Conservation (phyloP, 1,140 invertebrate genomes). For the Drosophila baimaii region DNA sequence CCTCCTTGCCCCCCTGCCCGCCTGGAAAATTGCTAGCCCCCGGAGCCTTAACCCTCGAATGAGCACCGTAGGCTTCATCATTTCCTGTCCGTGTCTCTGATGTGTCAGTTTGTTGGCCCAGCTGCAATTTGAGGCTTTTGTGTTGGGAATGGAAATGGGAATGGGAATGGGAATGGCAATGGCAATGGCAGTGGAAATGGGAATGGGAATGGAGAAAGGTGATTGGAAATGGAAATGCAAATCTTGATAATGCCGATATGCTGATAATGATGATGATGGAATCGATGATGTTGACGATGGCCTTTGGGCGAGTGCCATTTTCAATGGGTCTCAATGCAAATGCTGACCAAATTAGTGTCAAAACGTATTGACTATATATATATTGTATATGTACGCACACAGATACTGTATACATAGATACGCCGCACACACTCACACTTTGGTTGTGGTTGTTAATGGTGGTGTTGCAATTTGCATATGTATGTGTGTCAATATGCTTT, state of each 20-base stretch:
- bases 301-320: slow-evolving; percentile 63
- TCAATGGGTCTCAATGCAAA: slow-evolving; percentile 76
- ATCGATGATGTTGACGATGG: slow-evolving; percentile 51
- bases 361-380: slow-evolving; percentile 71
- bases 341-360: slow-evolving; percentile 77
- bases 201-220: neutral
- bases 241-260: slow-evolving; percentile 45
- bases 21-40: neutral
- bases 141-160: slow-evolving; percentile 39
- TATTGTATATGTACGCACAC: slow-evolving; percentile 16
- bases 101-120: slow-evolving; percentile 60
- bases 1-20: neutral
- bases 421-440: slow-evolving; percentile 16
- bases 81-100: slow-evolving; percentile 32
- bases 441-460: slow-evolving; percentile 62
- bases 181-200: neutral
- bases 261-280: slow-evolving; percentile 16
- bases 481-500: slow-evolving; percentile 66
- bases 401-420: slow-evolving; percentile 25
- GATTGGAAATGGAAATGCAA: slow-evolving; percentile 51
- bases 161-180: neutral
- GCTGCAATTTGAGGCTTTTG: slow-evolving; percentile 78
- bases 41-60: slow-evolving; percentile 6
- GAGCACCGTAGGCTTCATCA: slow-evolving; percentile 13
- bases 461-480: slow-evolving; percentile 75